Evolutionary conservation across 2,113 vertebrate species (phyloP).

Genomic region (Donacobius atricapilla): DNA sequence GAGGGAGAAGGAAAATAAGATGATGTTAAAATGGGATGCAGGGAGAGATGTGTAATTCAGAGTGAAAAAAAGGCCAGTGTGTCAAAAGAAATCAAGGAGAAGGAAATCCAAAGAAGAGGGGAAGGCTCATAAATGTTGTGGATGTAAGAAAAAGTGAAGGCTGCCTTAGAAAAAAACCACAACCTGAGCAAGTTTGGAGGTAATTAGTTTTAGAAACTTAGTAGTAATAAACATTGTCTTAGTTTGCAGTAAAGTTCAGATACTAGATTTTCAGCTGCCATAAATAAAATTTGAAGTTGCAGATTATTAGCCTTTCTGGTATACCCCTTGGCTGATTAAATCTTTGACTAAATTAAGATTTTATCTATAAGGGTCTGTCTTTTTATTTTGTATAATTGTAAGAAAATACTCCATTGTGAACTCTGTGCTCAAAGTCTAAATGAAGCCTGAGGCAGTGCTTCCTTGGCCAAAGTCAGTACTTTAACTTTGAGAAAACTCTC

Average conservation of each 20-base stretch:
- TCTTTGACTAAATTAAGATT: slow-evolving; percentile 7
- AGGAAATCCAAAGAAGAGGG: background rate
- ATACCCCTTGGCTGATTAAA: background rate
- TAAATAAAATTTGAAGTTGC: background rate
- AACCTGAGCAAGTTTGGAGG: background rate
- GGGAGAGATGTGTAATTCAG: background rate
- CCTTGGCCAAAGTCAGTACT: background rate
- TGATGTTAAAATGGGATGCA: background rate
- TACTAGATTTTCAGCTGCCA: background rate
- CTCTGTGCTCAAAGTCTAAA: background rate
- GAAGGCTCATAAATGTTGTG: background rate
- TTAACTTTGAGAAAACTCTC: background rate
- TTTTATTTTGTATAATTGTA: background rate
- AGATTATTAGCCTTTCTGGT: background rate
- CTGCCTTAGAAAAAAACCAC: background rate
- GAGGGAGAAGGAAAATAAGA: background rate
- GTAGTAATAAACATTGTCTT: background rate
- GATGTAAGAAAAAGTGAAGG: background rate
- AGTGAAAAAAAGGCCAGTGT: background rate
- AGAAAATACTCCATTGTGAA: background rate
- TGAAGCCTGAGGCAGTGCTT: background rate
- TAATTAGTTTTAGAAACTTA: background rate
- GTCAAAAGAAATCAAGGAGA: background rate
- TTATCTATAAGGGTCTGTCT: background rate
- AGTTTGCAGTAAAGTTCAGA: background rate